Conservation (phyloP, 2,113 vertebrate species). For the Gambusia affinis region DNA sequence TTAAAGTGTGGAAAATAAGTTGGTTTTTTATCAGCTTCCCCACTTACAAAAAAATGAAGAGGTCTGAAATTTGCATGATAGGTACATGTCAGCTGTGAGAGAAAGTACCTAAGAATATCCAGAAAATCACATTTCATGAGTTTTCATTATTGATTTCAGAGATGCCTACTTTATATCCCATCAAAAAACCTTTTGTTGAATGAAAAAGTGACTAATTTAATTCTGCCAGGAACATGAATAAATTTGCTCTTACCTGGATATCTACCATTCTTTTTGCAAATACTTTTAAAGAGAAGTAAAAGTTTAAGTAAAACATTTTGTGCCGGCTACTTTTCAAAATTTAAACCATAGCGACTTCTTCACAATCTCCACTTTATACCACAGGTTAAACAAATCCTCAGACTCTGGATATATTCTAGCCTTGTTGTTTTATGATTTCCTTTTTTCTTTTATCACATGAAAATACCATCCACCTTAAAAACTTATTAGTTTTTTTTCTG, state of each 20-base stretch:
- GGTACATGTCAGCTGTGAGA: no score
- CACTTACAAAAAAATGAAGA: no score
- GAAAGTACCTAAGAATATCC: no score
- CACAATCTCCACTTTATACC: no score
- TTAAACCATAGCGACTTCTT: background rate
- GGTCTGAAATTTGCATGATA: no score
- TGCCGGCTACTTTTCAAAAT: background rate
- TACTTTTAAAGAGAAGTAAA: background rate
- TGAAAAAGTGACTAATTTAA: background rate
- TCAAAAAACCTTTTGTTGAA: no score
- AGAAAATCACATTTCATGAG: no score
- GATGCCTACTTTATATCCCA: no score
- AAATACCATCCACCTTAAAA: background rate
- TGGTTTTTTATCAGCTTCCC: no score
- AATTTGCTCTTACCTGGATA: background rate
- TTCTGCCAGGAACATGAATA: background rate
- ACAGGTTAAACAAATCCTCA: background rate
- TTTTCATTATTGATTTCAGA: no score
- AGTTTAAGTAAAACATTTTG: no score
- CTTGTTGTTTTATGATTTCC: conserved; percentile 12
- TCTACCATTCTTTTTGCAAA: background rate
- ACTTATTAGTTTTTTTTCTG: conserved; percentile 8
- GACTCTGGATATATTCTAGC: background rate
- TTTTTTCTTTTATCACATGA: conserved; percentile 4
- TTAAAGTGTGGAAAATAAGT: no score